Conservation (phyloP, 2,888 invertebrate species). For the Sinotaia quadrata region DNA sequence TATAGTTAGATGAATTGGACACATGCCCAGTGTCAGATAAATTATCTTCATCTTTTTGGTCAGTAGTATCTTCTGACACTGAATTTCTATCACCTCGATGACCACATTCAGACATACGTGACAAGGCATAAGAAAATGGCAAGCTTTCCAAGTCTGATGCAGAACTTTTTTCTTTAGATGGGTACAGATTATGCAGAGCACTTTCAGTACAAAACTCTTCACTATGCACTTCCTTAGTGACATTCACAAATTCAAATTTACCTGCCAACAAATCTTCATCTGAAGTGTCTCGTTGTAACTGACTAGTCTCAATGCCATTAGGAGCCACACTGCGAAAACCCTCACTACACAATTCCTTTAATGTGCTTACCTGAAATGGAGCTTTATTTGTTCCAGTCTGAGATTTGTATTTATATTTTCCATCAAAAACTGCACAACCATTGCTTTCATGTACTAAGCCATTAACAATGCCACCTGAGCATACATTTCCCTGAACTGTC, state of each 20-base stretch:
- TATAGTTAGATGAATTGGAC: constrained; percentile 37
- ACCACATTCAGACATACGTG: background rate
- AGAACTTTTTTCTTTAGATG: background rate
- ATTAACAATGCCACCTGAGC: background rate
- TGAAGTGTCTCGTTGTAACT: background rate
- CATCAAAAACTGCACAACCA: background rate
- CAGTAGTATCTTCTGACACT: background rate
- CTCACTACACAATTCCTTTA: background rate
- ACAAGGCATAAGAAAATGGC: background rate
- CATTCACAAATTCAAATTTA: constrained; percentile 13
- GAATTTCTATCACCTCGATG: constrained; percentile 2
- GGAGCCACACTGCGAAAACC: background rate
- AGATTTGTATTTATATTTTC: no score
- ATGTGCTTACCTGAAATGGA: background rate
- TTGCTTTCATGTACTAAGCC: no score
- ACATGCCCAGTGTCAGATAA: constrained; percentile 26
- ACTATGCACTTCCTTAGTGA: background rate
- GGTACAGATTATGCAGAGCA: background rate
- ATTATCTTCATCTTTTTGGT: constrained; percentile 25
- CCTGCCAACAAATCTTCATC: constrained; percentile 17
- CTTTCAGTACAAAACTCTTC: background rate
- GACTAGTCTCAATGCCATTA: background rate
- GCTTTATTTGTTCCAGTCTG: no score
- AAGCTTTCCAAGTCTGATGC: background rate
- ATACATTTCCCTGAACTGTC: background rate